Evolutionary conservation across 2,113 vertebrate species (phyloP), one percentile per base, ranked within the genome.

Genomic region (Pampusana beccarii): DNA sequence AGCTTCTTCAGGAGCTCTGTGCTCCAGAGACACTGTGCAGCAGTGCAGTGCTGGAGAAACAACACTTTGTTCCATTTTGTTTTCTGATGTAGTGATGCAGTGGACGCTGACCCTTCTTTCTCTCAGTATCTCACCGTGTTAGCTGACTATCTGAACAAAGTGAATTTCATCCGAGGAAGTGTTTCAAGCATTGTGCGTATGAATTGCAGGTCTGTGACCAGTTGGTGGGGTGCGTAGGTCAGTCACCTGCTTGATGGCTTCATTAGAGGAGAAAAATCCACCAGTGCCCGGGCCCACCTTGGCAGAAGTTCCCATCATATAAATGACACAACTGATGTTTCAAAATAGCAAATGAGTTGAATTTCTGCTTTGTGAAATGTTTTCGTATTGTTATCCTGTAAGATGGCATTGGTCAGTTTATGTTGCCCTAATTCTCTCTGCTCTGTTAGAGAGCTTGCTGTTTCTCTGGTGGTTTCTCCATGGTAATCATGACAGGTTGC

Each of bases 161-260:
- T 98, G 97, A 98, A 98, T 62, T 81, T 98, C 34, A 98, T 98
- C 90, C 97, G 98, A 71, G 98, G 97, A 3, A 71, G 91, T 24
- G 90, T 96, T 75, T 93, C 95, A 8, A 98, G 95, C 97, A 97
- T 98, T 62, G 98, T 98, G 94, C 96, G 98, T 98, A 96, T 92
- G 54, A 92, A 48, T 15, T 51, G 74, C 66, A 84, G 57, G 53
- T 85, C 86, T 92, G 77, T 80, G 79, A 75, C 73, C 21, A 6
- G 42, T 71, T 10, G 34, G 34, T 24, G 88, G 86, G 65, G 65
- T 61, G 67, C 9, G 1, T 33, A 36, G 74, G 64, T 46, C 44
- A 16, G 56, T 17, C 51, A n/a, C 42, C 33, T 78, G 14, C 18
- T 24, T 13, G 19, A 8, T 26, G 19, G 17, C 51, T 77, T 78